Percentiles rank a stretch among this genome's conserved stretches.
Conservation (phyloP, 2,888 invertebrate species). For the Pristionchus maxplancki region DNA sequence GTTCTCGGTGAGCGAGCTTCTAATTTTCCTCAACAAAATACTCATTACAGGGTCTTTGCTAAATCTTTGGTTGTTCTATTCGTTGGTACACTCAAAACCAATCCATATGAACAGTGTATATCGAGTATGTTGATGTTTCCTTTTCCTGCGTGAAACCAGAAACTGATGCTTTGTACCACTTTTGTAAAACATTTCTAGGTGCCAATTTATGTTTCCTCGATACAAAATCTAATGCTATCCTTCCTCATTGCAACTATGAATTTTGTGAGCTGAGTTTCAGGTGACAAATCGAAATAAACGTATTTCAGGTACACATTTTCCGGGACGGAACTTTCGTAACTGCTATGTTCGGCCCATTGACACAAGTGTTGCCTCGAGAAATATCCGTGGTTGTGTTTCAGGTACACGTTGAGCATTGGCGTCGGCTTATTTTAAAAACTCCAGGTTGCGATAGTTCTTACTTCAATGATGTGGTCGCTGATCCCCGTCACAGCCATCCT, state of each 20-base stretch:
- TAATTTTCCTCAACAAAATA: not conserved
- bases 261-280: not conserved
- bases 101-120: not conserved
- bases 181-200: too few relatives aligned
- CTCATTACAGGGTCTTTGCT: not conserved
- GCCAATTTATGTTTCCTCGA: not conserved
- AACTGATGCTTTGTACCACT: too few relatives aligned
- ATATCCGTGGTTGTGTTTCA: not conserved
- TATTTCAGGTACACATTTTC: not conserved
- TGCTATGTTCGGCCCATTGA: not conserved
- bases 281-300: not conserved
- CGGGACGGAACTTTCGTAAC: conserved; percentile 3
- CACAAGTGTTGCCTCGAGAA: not conserved
- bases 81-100: not conserved
- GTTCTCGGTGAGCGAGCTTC: not conserved
- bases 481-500: not conserved
- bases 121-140: not conserved
- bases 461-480: conserved; percentile 1
- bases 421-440: not conserved
- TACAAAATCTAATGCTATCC: not conserved
- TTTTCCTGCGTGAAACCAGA: not conserved
- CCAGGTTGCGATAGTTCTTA: not conserved
- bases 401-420: too few relatives aligned
- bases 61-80: not conserved
- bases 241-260: not conserved